A percentile compares a stretch with the other conserved stretches of the same genome.
Evolutionary conservation across 2,888 invertebrate genomes (phyloP).

Genomic region (Hirtodrosophila alboralis): DNA sequence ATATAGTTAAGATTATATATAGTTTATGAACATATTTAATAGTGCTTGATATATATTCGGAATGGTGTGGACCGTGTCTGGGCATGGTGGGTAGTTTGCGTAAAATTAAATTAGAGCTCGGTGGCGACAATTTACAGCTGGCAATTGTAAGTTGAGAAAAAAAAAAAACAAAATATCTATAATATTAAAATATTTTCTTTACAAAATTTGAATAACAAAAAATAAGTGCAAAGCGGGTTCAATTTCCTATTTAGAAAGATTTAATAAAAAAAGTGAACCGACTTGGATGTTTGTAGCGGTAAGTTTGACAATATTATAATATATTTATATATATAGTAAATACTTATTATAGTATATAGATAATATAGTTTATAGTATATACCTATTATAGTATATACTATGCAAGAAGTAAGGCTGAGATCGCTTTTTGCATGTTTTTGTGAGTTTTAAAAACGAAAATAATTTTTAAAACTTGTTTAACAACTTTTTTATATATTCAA

Average conservation of each 20-base stretch:
- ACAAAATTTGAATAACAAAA: not conserved
- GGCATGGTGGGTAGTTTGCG: slow-evolving; percentile 94
- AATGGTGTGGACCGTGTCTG: slow-evolving; percentile 95
- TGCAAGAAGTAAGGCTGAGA: too few species aligned
- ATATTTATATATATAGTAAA: too few species aligned
- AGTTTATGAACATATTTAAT: not conserved
- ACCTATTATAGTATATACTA: too few species aligned
- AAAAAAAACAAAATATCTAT: slow-evolving; percentile 1
- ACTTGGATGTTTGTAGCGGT: slow-evolving; percentile 96
- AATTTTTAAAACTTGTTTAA: too few species aligned
- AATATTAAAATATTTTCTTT: not conserved
- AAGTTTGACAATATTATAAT: too few species aligned
- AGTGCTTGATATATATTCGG: slow-evolving; percentile 95
- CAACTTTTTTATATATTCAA: too few species aligned
- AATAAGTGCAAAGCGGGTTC: slow-evolving; percentile 88
- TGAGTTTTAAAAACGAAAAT: too few species aligned
- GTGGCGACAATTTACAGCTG: slow-evolving; percentile 91
- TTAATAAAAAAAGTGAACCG: slow-evolving; percentile 93
- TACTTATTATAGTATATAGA: too few species aligned
- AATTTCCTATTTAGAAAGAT: slow-evolving; percentile 89
- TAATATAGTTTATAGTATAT: too few species aligned
- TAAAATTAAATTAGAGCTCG: slow-evolving; percentile 94
- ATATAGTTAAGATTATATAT: not conserved
- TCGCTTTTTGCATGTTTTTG: too few species aligned
- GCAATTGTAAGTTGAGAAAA: slow-evolving; percentile 85